phyloP scores from a whole-genome alignment of 1,140 invertebrate species.

The Drosophila pectinifera region DNA sequence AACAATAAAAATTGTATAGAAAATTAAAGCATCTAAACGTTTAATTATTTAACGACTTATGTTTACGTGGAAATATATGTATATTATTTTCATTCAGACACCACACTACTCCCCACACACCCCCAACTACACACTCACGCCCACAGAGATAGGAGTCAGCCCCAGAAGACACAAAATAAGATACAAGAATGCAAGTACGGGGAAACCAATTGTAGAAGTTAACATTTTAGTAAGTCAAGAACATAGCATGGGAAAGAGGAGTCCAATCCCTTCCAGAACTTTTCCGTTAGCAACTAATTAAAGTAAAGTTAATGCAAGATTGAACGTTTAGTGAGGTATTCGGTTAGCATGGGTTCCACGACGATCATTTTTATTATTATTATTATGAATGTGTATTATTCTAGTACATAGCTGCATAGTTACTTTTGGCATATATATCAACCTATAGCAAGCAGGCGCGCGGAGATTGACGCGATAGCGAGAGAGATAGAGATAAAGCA shows the following conservation, averaged over 20 bases:
- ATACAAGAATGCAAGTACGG: slow-evolving; percentile 6
- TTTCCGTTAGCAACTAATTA: slow-evolving; percentile 51
- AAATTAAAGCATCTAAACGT: slow-evolving; percentile 75
- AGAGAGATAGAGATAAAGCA: slow-evolving; percentile 26
- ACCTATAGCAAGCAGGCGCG: slow-evolving; percentile 17
- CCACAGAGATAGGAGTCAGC: slow-evolving; percentile 17
- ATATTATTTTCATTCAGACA: slow-evolving; percentile 48
- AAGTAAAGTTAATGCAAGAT: slow-evolving; percentile 23
- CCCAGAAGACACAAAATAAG: slow-evolving; percentile 31
- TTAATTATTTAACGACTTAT: slow-evolving; percentile 69
- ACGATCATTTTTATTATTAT: slow-evolving; percentile 41
- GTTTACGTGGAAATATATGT: slow-evolving; percentile 51
- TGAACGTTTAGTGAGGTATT: too few relatives aligned
- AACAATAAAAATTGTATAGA: slow-evolving; percentile 83
- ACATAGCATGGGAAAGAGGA: slow-evolving; percentile 13
- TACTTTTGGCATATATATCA: slow-evolving; percentile 47
- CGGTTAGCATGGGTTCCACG: too few relatives aligned
- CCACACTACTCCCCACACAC: slow-evolving; percentile 26
- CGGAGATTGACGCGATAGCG: slow-evolving; percentile 14
- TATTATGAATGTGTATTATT: slow-evolving; percentile 59
- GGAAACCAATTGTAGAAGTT: slow-evolving; percentile 52
- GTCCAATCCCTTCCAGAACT: background rate
- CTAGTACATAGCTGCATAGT: slow-evolving; percentile 42
- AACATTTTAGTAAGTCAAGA: slow-evolving; percentile 51
- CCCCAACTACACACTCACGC: slow-evolving; percentile 12